phyloP scores from a whole-genome alignment of 2,113 vertebrate genomes.

The Oenanthe melanoleuca region DNA sequence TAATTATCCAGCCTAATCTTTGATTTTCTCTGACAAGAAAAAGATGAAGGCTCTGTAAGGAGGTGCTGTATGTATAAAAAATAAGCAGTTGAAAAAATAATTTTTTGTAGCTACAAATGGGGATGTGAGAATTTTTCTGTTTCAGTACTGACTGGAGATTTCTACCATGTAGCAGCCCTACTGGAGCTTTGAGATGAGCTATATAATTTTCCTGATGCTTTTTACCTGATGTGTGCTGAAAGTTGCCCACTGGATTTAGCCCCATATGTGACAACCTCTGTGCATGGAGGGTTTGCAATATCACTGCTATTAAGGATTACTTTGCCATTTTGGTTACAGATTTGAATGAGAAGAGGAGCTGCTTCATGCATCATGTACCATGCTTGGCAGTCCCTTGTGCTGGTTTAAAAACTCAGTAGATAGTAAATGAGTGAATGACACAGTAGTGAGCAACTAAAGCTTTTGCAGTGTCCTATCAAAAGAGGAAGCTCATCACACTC shows the following conservation, averaged over 20 bases:
- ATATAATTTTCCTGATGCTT: neutral
- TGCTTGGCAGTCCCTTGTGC: neutral
- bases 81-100: neutral
- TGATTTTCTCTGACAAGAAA: neutral
- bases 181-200: neutral
- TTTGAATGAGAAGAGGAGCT: neutral
- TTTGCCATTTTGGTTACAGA: neutral
- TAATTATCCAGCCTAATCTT: neutral
- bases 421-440: neutral
- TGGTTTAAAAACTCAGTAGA: neutral
- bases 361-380: neutral
- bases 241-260: neutral
- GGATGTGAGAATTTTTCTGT: neutral
- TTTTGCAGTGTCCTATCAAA: neutral
- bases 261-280: neutral
- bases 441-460: neutral
- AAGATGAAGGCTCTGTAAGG: neutral
- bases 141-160: neutral
- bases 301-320: neutral
- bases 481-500: neutral
- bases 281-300: neutral
- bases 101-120: neutral
- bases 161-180: neutral
- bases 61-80: neutral
- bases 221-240: neutral